These are phyloP conservation scores for Hydrochoerus hydrochaeris DNA, from an alignment of 2,113 vertebrate genomes.

Conservation along the genomic window DNA sequence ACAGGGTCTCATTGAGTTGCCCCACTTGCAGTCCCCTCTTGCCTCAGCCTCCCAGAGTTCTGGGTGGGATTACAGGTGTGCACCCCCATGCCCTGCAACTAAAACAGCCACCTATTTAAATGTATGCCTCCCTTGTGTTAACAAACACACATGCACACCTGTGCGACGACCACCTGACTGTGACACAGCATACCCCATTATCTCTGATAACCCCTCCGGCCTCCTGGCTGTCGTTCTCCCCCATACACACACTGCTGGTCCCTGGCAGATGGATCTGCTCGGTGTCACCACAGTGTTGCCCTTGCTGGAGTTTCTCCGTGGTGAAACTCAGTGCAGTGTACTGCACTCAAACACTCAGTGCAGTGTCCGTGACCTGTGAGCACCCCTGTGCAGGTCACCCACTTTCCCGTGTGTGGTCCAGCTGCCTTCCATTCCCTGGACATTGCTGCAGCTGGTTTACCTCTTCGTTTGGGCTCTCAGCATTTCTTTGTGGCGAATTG, in stretches of 20 bases:
- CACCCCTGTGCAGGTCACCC: background rate
- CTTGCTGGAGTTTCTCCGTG: background rate
- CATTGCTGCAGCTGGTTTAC: background rate
- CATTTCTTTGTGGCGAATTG: background rate
- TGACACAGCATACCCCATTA: background rate
- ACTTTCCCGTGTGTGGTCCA: background rate
- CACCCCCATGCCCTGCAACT: background rate
- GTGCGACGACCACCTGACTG: background rate
- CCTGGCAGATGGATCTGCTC: background rate
- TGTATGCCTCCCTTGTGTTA: background rate
- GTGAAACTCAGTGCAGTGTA: background rate
- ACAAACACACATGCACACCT: background rate
- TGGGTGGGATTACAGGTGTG: background rate
- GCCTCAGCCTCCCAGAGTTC: background rate
- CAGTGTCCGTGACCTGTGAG: background rate
- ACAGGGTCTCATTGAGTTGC: background rate
- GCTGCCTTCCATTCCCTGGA: background rate
- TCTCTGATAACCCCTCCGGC: background rate
- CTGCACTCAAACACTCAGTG: no score
- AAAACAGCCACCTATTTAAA: background rate
- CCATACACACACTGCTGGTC: background rate
- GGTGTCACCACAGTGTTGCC: background rate
- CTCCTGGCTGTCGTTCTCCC: no score
- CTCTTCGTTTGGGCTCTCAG: no score
- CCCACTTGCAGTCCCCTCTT: background rate